Evolutionary conservation across 2,888 invertebrate genomes (phyloP).

Genomic region (Isotomurus palustris): DNA sequence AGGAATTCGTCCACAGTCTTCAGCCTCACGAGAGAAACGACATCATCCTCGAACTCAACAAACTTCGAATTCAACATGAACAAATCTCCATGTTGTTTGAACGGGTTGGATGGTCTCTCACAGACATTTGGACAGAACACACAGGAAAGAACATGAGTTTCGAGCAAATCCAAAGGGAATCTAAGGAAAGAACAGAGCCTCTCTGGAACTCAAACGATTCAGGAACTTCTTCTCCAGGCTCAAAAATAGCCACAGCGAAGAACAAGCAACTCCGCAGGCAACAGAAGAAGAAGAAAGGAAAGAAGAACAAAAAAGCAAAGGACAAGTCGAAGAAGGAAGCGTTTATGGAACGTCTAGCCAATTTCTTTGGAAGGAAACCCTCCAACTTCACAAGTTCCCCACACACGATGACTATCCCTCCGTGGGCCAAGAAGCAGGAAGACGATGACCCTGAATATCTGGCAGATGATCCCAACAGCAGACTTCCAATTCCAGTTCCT

Average conservation of each 20-base stretch:
- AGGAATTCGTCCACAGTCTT: slow-evolving; percentile 27
- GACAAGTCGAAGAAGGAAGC: too few species aligned
- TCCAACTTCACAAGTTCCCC: too few species aligned
- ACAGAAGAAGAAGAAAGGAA: neutral
- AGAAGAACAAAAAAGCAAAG: neutral
- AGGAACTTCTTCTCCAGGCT: neutral
- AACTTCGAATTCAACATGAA: slow-evolving; percentile 34
- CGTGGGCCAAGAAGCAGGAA: too few species aligned
- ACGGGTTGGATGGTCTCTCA: slow-evolving; percentile 38
- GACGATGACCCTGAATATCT: too few species aligned
- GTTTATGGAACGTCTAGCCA: too few species aligned
- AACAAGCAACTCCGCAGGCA: neutral
- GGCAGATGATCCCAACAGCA: too few species aligned
- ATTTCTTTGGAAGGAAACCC: too few species aligned
- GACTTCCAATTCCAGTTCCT: too few species aligned
- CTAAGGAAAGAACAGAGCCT: neutral
- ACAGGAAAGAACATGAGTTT: slow-evolving; percentile 22
- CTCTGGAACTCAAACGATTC: neutral
- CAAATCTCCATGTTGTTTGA: slow-evolving; percentile 36
- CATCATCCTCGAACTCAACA: slow-evolving; percentile 35
- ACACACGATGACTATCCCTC: too few species aligned
- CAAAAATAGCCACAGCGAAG: too few species aligned
- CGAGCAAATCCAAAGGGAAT: neutral
- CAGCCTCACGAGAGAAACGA: slow-evolving; percentile 39
- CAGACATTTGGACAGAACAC: slow-evolving; percentile 31